These are phyloP conservation scores for Ischnura elegans DNA, from an alignment of 2,888 invertebrate species.

Conservation along the genomic window DNA sequence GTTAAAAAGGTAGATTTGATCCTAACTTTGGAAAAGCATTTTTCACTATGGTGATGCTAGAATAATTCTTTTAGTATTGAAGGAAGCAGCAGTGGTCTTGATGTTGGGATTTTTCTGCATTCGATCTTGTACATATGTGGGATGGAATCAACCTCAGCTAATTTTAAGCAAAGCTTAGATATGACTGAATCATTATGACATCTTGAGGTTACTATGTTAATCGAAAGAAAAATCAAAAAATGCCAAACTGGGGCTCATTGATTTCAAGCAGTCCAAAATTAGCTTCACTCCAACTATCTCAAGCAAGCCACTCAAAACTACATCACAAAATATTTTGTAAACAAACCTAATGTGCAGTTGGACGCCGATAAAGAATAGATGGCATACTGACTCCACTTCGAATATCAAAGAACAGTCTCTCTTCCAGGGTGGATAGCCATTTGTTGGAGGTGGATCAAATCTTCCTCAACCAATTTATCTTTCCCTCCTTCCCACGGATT, in stretches of 20 bases:
- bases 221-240: background rate
- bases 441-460: conserved; percentile 23
- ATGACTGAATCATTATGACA: no score
- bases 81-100: no score
- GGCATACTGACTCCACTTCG: conserved; percentile 28
- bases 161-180: no score
- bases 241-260: background rate
- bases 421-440: conserved; percentile 50
- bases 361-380: conserved; percentile 37
- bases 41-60: no score
- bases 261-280: background rate
- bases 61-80: no score
- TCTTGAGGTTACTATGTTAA: background rate
- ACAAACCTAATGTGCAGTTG: conserved; percentile 49
- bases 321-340: background rate
- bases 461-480: conserved; percentile 41
- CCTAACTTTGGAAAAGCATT: no score
- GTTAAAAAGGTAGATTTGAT: no score
- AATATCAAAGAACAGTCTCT: conserved; percentile 48
- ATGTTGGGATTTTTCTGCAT: no score
- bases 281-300: background rate
- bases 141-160: no score
- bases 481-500: conserved; percentile 30
- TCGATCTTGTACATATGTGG: no score
- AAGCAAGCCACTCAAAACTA: background rate